A percentile compares a stretch with the other conserved stretches of the same genome.
Evolutionary conservation across 2,797 vertebrate species (phyloP).

Genomic region (Silurus lanzhouensis): DNA sequence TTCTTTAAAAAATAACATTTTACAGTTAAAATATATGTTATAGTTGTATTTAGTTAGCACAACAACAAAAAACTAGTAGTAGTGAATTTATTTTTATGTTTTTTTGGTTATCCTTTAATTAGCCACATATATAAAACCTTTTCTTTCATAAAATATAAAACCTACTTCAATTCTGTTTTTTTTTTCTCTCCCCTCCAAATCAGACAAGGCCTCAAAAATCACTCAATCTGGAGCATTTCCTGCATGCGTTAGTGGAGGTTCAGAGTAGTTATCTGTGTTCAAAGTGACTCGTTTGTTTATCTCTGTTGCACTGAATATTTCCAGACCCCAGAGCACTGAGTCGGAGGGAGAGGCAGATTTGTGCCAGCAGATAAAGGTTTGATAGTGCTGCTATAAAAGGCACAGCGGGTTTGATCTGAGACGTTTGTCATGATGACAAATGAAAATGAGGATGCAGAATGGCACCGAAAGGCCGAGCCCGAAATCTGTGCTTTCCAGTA

Average conservation of each 20-base stretch:
- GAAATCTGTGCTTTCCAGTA: conserved; percentile 54
- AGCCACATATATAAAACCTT: background rate
- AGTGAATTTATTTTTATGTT: background rate
- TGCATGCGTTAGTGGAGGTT: conserved; percentile 46
- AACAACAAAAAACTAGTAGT: too few species aligned
- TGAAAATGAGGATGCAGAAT: conserved; percentile 40
- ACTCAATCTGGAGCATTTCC: conserved; percentile 57
- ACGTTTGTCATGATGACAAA: conserved; percentile 59
- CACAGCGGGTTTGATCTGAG: conserved; percentile 52
- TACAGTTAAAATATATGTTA: background rate
- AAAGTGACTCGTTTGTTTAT: conserved; percentile 55
- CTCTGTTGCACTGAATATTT: conserved; percentile 57
- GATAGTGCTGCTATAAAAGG: conserved; percentile 49
- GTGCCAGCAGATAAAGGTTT: conserved; percentile 51
- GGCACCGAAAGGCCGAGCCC: conserved; percentile 39
- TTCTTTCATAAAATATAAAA: conserved; percentile 1
- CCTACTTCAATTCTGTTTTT: background rate
- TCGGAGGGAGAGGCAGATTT: conserved; percentile 49
- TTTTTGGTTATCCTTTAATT: background rate
- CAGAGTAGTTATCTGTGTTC: conserved; percentile 55
- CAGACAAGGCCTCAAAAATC: conserved; percentile 55
- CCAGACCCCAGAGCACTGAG: conserved; percentile 56
- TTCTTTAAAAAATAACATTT: background rate
- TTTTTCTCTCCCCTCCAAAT: conserved; percentile 30
- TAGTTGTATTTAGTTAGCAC: too few species aligned